These are phyloP conservation scores for Falco cherrug DNA, from an alignment of 2,797 vertebrate genomes.

Conservation along the genomic window DNA sequence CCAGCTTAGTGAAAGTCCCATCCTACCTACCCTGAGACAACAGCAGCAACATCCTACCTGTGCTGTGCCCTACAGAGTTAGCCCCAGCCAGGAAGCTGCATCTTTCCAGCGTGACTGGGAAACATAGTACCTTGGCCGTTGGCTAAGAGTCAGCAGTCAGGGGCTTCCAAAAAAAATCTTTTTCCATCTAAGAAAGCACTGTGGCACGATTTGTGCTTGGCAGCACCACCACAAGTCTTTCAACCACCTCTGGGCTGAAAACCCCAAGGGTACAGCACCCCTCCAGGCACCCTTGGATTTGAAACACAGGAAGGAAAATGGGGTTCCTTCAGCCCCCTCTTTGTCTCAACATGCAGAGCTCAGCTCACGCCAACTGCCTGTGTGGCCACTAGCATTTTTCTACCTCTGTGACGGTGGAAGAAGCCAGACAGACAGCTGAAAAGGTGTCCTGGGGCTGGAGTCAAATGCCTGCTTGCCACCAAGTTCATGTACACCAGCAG, in stretches of 20 bases:
- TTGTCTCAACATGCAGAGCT: neutral
- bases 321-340: neutral
- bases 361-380: neutral
- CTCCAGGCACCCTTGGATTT: neutral
- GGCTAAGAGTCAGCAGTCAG: neutral
- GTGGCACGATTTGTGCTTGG: accelerated
- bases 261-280: neutral
- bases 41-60: neutral
- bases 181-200: neutral
- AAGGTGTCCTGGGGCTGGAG: neutral
- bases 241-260: neutral
- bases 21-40: neutral
- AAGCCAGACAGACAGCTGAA: neutral
- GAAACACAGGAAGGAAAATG: neutral
- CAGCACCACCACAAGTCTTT: neutral
- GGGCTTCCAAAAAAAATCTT: neutral
- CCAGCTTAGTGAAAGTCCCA: accelerated
- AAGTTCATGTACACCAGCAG: neutral
- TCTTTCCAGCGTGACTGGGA: neutral
- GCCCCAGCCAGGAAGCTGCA: neutral
- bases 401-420: neutral
- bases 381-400: neutral
- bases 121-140: neutral
- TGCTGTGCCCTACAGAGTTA: neutral
- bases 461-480: neutral